Evolutionary conservation across 64 coral and sea anemone genomes (phyloP), one percentile per base, ranked within the genome.

Genomic region (Montipora sp.): DNA sequence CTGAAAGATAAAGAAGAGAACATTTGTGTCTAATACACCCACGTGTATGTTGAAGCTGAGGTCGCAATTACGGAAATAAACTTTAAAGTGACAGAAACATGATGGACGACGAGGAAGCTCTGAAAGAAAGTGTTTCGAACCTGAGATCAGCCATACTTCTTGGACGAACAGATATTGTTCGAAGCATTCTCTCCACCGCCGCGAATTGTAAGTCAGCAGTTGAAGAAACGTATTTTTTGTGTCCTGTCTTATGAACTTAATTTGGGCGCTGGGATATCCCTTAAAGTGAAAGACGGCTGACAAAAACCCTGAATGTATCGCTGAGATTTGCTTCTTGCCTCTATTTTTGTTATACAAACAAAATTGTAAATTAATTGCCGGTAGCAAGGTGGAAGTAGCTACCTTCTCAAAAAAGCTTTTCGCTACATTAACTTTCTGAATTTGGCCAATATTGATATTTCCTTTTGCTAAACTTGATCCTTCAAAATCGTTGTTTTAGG

Each of bases 81-180:
- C 36, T 36, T 61, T 48, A 67, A 49, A 21, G 18, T 2, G 60
- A 11, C 47, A 13, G 8, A 22, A 90, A 83, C 83, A 98, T 89
- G 77, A 98, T 98, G 95, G 95, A 98, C 79, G 95, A 98, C 21
- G 95, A 98, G 16, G 92, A 81, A 47, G 95, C 95, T 10, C 23
- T 98, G 65, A 98, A 94, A 79, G 98, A 99, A 45, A 99, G 98
- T 51, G 95, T 96, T 4, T 96, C 94, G 1, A 99, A 94, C 61
- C 89, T 99, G n/a, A 90, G 86, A 59, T 83, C 91, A 48, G 98
- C 98, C 12, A 99, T 99, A 92, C 83, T 99, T 49, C 75, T 99
- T 27, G 87, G 94, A 55, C 90, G 98, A 87, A 92, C 98, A 71
- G 98, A 99, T 50, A 99, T 99, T 27, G 70, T 99, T 11, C 78